A percentile compares a stretch with the other conserved stretches of the same genome.
These are phyloP conservation scores for Psilopsiagon aurifrons DNA, from an alignment of 2,113 vertebrate species.

Conservation along the genomic window DNA sequence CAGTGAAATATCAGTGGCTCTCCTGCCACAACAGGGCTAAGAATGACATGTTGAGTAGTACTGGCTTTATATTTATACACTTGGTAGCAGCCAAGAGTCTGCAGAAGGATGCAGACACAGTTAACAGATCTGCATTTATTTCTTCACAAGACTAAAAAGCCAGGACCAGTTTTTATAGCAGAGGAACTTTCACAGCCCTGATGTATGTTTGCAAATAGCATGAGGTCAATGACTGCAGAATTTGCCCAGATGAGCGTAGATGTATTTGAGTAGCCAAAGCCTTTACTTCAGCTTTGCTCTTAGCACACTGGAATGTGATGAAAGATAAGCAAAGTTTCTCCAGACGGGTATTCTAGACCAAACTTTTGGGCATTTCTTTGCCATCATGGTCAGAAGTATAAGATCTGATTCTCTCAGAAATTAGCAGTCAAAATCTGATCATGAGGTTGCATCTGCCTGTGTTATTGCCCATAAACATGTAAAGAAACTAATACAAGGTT, in stretches of 20 bases:
- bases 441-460: rapidly evolving
- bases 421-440: not conserved
- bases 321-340: not conserved
- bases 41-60: not conserved
- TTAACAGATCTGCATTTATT: not conserved
- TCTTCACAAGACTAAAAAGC: not conserved
- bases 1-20: not conserved
- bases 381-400: not conserved
- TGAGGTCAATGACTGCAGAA: not conserved
- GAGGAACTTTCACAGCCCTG: not conserved
- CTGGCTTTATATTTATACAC: not conserved
- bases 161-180: not conserved
- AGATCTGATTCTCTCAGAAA: not conserved
- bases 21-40: not conserved
- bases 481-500: not conserved
- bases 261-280: not conserved
- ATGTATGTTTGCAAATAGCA: not conserved
- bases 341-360: not conserved
- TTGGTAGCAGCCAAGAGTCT: not conserved
- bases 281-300: not conserved
- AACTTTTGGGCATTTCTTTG: not conserved
- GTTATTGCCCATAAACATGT: not conserved
- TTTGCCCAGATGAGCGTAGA: not conserved
- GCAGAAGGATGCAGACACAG: not conserved
- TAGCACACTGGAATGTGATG: rapidly evolving